Percentiles rank a stretch among this genome's conserved stretches.
Conservation (phyloP, 2,888 invertebrate species). For the Patella depressa region DNA sequence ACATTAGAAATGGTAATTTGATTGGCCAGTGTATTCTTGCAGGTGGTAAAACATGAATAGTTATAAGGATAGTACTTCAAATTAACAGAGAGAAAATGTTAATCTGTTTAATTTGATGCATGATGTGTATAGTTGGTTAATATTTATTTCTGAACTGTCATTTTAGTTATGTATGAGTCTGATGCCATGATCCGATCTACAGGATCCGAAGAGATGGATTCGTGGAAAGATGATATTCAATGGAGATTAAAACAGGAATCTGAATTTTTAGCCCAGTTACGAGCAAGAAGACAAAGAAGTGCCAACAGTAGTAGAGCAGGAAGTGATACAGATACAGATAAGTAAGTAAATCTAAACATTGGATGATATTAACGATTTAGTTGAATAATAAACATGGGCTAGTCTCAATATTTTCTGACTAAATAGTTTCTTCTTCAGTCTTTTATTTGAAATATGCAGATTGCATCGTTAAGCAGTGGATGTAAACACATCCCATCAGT, state of each 20-base stretch:
- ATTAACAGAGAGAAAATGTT: too few species aligned
- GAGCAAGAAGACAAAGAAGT: constrained; percentile 52
- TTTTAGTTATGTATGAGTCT: constrained; percentile 33
- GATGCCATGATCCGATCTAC: constrained; percentile 38
- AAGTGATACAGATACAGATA: constrained; percentile 51
- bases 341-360: constrained; percentile 28
- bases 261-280: constrained; percentile 63
- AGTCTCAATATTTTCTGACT: too few species aligned
- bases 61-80: too few species aligned
- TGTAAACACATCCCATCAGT: too few species aligned
- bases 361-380: too few species aligned
- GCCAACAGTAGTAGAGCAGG: constrained; percentile 54
- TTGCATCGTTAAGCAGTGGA: too few species aligned
- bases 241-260: constrained; percentile 64
- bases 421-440: too few species aligned
- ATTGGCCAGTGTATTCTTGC: too few species aligned
- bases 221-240: constrained; percentile 67
- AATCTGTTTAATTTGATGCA: too few species aligned
- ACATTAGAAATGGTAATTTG: too few species aligned
- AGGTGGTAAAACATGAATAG: constrained; percentile 22
- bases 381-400: too few species aligned
- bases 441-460: too few species aligned
- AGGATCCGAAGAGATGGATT: constrained; percentile 58
- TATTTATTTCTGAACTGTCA: constrained; percentile 37
- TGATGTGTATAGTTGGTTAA: constrained; percentile 47